These are phyloP conservation scores for Podarcis cretensis DNA, from an alignment of 2,113 vertebrate genomes.

Conservation along the genomic window DNA sequence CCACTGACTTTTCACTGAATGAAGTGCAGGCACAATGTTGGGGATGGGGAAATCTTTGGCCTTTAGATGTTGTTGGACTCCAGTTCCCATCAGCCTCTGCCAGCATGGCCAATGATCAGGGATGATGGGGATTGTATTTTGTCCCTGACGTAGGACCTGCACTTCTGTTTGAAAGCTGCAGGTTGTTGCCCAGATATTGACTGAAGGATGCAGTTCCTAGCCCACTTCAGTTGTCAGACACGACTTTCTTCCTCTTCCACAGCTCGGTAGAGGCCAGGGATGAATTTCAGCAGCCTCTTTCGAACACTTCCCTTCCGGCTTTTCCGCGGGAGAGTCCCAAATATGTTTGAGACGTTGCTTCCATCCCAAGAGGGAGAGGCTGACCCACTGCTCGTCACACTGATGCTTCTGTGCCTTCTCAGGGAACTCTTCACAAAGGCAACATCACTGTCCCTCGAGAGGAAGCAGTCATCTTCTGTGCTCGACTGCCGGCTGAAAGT, in stretches of 20 bases:
- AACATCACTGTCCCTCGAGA: slow-evolving; percentile 59
- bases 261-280: slow-evolving; percentile 89
- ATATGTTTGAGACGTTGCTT: slow-evolving; percentile 70
- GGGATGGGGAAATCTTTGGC: too few relatives aligned
- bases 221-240: slow-evolving; percentile 35
- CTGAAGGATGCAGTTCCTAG: background rate
- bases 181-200: background rate
- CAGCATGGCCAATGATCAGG: too few relatives aligned
- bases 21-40: background rate
- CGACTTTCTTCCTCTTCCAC: slow-evolving; percentile 90
- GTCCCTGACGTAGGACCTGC: too few relatives aligned
- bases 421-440: slow-evolving; percentile 49
- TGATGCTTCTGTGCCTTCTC: slow-evolving; percentile 83
- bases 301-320: slow-evolving; percentile 80
- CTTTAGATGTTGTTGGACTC: too few relatives aligned
- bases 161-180: background rate
- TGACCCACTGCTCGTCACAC: slow-evolving; percentile 81
- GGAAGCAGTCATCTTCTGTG: slow-evolving; percentile 80
- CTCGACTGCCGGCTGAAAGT: slow-evolving; percentile 80
- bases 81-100: too few relatives aligned
- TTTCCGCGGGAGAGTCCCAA: slow-evolving; percentile 91
- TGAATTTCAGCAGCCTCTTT: slow-evolving; percentile 87
- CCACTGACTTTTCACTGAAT: background rate
- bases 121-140: too few relatives aligned
- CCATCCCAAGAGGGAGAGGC: slow-evolving; percentile 85